Percentiles rank a stretch among this genome's conserved stretches.
Evolutionary conservation across 2,113 vertebrate species (phyloP).

Genomic region (Petroica traversi): DNA sequence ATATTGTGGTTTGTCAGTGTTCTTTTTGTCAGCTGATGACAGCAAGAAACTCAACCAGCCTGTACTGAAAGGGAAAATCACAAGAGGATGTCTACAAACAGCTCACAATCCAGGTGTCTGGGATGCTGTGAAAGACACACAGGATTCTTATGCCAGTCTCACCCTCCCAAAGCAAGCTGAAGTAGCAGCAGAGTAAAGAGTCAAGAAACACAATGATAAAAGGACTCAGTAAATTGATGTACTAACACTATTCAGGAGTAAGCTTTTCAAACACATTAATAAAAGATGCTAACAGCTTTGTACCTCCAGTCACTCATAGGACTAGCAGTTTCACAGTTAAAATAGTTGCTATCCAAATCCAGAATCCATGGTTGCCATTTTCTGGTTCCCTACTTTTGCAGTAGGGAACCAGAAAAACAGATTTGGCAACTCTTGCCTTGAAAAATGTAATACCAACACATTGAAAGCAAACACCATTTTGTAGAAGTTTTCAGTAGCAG

Average conservation of each 20-base stretch:
- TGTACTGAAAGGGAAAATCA: neutral
- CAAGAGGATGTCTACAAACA: neutral
- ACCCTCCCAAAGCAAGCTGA: neutral
- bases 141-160: neutral
- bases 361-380: neutral
- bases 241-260: neutral
- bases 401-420: neutral
- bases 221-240: neutral
- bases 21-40: neutral
- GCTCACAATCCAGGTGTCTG: neutral
- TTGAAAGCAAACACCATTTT: neutral
- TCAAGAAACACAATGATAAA: neutral
- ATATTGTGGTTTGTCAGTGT: neutral
- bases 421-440: neutral
- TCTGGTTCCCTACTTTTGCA: no score
- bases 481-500: no score
- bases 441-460: neutral
- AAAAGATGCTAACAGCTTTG: neutral
- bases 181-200: neutral
- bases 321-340: neutral
- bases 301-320: neutral
- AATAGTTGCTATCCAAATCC: neutral
- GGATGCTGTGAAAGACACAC: neutral
- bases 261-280: neutral
- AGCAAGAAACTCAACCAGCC: neutral